Conservation (phyloP, 2,888 invertebrate species). For the Heliconius cydno region DNA sequence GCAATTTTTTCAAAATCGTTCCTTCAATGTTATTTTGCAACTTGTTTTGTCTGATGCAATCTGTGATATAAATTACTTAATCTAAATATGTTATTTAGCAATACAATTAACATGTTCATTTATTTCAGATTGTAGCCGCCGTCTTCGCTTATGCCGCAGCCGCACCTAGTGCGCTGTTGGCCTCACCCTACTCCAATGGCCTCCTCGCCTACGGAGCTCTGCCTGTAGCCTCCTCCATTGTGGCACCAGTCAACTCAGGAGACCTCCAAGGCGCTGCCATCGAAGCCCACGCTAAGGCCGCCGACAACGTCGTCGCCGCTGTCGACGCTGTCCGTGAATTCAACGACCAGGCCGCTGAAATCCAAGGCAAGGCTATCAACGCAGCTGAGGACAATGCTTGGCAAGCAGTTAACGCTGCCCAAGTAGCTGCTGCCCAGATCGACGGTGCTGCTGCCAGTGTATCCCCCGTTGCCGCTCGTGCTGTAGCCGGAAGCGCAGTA, state of each 20-base stretch:
- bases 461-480: slow-evolving; percentile 21
- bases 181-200: slow-evolving; percentile 14
- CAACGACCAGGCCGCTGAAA: slow-evolving; percentile 23
- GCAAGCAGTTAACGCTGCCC: slow-evolving; percentile 19
- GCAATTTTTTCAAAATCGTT: not conserved
- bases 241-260: slow-evolving; percentile 22
- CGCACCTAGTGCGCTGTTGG: slow-evolving; percentile 24
- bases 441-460: slow-evolving; percentile 14
- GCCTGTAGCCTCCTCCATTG: slow-evolving; percentile 18
- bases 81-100: not conserved
- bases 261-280: slow-evolving; percentile 21
- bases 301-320: slow-evolving; percentile 1
- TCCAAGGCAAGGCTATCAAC: slow-evolving; percentile 20
- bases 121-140: slow-evolving; percentile 24
- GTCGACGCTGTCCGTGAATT: slow-evolving; percentile 2
- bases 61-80: not conserved
- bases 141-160: slow-evolving; percentile 25
- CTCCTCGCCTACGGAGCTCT: slow-evolving; percentile 21
- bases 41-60: slow-evolving; percentile 15
- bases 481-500: slow-evolving; percentile 10
- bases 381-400: slow-evolving; percentile 16
- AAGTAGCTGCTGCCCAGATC: slow-evolving; percentile 15
- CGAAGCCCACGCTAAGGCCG: slow-evolving; percentile 7
- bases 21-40: not conserved
- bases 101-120: not conserved